Base-by-base conservation (phyloP, 2,797 vertebrate species). In the Syndactyla subalaris region DNA sequence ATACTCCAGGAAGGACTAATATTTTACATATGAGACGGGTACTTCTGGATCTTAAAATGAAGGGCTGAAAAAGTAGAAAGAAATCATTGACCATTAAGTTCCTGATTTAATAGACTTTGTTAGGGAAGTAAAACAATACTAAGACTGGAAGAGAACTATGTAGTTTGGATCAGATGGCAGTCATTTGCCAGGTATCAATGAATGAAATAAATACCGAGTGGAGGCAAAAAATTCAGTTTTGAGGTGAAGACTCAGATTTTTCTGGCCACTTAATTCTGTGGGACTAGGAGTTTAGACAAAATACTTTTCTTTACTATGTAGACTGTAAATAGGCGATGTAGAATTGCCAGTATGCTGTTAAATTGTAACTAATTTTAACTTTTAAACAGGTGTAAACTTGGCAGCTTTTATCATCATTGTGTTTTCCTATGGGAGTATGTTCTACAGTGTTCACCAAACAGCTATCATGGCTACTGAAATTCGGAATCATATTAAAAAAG, bases 381-480 rank as follows among this genome's bases (percentile, higher is more conserved):
- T 94, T 92, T 68, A 79, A 91, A 96, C 94, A 99, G 99, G 99
- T 97, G 97, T 99, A 95, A 99, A 99, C 97, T 97, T 99, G 97
- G 98, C 98, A 88, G 99, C 99, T 2, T 99, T 99, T 96, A 98
- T 99, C 97, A 98, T 99, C 98, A 99, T 99, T 45, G 98, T 99
- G n/a, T 98, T 99, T 91, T 99, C 99, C 87, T 99, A 99, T 1
- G 99, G 99, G 92, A 99, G 99, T 92, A 99, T 99, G 99, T 99
- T 99, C 97, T 99, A 99, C 95, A 99, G 98, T 84, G 98, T 99
- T 95, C 99, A 99, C 95, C 98, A 98, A 92, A 99, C 99, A 39
- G 98, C 99, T 13, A 98, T 99, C 18, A 98, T 98, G 92, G 98
- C 99, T 51, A 98, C 98, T 36, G 99, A 99, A 97, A 99, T 99